These are phyloP conservation scores for Agrotis puta DNA, from an alignment of 2,888 invertebrate species.

Conservation along the genomic window DNA sequence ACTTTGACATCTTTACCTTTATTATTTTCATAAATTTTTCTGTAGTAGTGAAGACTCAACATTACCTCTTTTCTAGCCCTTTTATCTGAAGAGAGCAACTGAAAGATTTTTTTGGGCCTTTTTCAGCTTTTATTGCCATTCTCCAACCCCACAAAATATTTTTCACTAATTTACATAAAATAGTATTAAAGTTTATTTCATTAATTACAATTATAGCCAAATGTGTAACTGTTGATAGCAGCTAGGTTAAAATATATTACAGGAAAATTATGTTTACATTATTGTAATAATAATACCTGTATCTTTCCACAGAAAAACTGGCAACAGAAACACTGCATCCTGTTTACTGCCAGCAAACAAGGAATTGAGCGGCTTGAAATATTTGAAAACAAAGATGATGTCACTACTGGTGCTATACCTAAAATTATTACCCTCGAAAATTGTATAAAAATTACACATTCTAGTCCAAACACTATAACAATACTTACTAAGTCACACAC, in stretches of 20 bases:
- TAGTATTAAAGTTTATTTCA: too few relatives aligned
- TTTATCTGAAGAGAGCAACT: neutral
- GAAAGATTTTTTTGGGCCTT: neutral
- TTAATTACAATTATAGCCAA: too few relatives aligned
- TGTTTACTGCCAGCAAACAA: constrained; percentile 95
- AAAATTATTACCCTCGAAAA: constrained; percentile 96
- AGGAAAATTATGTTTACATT: constrained; percentile 31
- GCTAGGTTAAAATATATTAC: neutral
- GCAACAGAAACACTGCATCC: constrained; percentile 94
- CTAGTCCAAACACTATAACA: constrained; percentile 92
- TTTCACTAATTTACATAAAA: neutral
- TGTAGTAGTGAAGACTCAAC: too few relatives aligned
- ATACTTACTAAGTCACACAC: constrained; percentile 95
- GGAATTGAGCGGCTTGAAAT: constrained; percentile 96
- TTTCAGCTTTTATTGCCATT: neutral
- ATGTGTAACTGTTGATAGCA: too few relatives aligned
- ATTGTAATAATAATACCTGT: constrained; percentile 3
- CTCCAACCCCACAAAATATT: neutral
- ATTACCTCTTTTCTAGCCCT: neutral
- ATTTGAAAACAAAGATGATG: constrained; percentile 95
- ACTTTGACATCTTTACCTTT: neutral
- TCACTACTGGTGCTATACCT: constrained; percentile 91
- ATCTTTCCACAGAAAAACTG: constrained; percentile 94
- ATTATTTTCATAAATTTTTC: neutral
- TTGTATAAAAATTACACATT: constrained; percentile 95